Evolutionary conservation across 2,113 vertebrate species (phyloP), one percentile per base, ranked within the genome.

Genomic region (Tachysurus vachellii): DNA sequence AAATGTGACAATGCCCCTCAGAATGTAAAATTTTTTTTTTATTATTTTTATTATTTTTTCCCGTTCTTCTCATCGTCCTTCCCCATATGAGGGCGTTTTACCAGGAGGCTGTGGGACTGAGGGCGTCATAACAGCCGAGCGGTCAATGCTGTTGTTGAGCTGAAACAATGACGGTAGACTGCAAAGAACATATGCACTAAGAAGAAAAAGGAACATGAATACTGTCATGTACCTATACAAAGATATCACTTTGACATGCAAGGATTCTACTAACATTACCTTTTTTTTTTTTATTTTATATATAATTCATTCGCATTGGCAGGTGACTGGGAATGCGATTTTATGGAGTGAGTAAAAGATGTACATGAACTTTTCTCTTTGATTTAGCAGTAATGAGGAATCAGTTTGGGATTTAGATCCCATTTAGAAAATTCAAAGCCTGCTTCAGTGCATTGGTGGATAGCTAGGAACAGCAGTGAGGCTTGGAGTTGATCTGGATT

Each of bases 101-200:
- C 92, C 91, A 61, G 56, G 56, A 13, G 19, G 56, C 19, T 91
- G 93, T 92, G 93, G 91, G 91, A 88, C 88, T 59, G 88, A 90
- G 91, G 91, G 92, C 88, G 80, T 14, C 56, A 16, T 89, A 92
- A 85, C 68, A 91, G 91, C 92, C 90, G 89, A 91, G 91, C 92
- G 93, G 91, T 66, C 73, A 68, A 71, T 86, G 89, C 86, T 85
- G 89, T 82, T 68, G 54, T 86, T 80, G 12, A 82, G 88, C 92
- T 91, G 87, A 92, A 93, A 90, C 85, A 89, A 92, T 94, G 89
- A 92, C 92, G 91, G 93, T 93, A 92, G 91, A 93, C 93, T 94
- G 93, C 94, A 93, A 95, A 92, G 92, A 95, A 93, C 94, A 92
- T 94, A 94, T 95, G 94, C 95, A 95, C 95, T 95, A 94, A 94